These are phyloP conservation scores for Allacma fusca DNA, from an alignment of 2,888 invertebrate species.

Conservation along the genomic window DNA sequence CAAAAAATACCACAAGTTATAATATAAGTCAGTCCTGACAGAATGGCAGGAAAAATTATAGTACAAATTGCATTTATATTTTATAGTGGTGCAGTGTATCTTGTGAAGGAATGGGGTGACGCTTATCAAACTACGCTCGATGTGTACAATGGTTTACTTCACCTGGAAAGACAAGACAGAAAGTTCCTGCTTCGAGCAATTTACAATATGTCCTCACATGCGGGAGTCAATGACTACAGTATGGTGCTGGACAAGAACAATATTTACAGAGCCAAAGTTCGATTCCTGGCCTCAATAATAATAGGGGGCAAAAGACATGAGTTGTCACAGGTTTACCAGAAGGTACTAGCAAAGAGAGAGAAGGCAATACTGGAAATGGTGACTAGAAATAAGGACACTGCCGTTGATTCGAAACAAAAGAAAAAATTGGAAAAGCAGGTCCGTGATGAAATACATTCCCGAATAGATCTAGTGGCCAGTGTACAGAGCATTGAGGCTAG, in stretches of 20 bases:
- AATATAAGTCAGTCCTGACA: too few species aligned
- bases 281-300: constrained; percentile 10
- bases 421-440: neutral
- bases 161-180: constrained; percentile 50
- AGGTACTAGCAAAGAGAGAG: neutral
- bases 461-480: neutral
- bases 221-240: neutral
- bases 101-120: constrained; percentile 45
- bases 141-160: constrained; percentile 43
- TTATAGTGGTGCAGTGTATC: constrained; percentile 46
- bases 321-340: neutral
- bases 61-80: neutral
- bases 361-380: neutral
- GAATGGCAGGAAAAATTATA: too few species aligned
- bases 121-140: constrained; percentile 45
- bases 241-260: constrained; percentile 1
- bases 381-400: neutral
- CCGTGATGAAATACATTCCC: neutral
- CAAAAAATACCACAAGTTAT: neutral
- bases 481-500: constrained; percentile 2
- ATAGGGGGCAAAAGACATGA: constrained; percentile 4
- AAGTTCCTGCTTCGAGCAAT: constrained; percentile 55
- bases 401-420: neutral
- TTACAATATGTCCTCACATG: constrained; percentile 46
- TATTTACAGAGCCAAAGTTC: constrained; percentile 7